Evolutionary conservation across 2,888 invertebrate species (phyloP).

Genomic region (Cheilosia vernalis): DNA sequence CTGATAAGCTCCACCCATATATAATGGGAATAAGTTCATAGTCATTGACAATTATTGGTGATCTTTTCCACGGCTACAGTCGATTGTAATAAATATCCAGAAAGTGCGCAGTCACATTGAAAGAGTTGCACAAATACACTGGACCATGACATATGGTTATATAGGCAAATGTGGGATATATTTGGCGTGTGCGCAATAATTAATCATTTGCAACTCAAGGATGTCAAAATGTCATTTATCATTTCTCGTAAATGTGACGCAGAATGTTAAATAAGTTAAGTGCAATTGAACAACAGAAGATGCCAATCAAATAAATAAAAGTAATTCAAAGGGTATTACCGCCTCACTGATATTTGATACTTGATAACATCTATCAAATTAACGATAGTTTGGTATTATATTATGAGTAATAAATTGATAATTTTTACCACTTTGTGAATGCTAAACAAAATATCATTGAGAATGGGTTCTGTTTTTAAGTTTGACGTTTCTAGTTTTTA

Average conservation of each 20-base stretch:
- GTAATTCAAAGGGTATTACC: too few species aligned
- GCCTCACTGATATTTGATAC: too few species aligned
- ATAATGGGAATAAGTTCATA: background rate
- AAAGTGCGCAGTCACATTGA: conserved; percentile 40
- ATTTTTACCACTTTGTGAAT: too few species aligned
- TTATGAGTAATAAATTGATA: too few species aligned
- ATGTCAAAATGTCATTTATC: conserved; percentile 61
- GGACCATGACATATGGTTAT: background rate
- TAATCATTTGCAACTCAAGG: conserved; percentile 55
- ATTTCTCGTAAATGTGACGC: conserved; percentile 28
- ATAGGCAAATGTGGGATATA: conserved; percentile 8
- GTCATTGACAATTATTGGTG: background rate
- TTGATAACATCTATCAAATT: too few species aligned
- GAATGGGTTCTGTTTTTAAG: too few species aligned
- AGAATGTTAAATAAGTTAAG: conserved; percentile 9
- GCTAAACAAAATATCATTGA: too few species aligned
- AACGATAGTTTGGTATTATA: too few species aligned
- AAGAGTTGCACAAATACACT: conserved; percentile 6
- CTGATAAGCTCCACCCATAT: too few species aligned
- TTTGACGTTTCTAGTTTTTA: too few species aligned
- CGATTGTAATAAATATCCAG: conserved; percentile 36
- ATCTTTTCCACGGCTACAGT: background rate
- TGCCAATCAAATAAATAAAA: background rate
- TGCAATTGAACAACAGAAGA: conserved; percentile 36
- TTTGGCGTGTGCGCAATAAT: conserved; percentile 53